phyloP scores from a whole-genome alignment of 2,113 vertebrate species.

The Junco hyemalis region DNA sequence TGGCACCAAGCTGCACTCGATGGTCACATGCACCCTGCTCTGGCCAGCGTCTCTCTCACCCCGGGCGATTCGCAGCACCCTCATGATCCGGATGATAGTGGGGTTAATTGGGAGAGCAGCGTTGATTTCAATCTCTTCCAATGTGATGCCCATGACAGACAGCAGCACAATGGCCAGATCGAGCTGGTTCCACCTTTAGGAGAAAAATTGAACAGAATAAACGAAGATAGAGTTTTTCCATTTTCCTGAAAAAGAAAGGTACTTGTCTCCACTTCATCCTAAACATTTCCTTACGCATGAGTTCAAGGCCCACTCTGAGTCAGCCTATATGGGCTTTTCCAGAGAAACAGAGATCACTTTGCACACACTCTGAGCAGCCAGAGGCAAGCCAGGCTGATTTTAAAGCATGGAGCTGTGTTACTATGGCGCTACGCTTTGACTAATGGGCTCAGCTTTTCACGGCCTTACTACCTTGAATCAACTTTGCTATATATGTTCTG shows the following conservation, averaged over 20 bases:
- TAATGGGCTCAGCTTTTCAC: slow-evolving; percentile 32
- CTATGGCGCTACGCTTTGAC: slow-evolving; percentile 22
- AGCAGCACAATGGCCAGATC: slow-evolving; percentile 95
- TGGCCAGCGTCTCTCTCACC: slow-evolving; percentile 70
- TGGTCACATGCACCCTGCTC: neutral
- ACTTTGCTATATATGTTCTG: neutral
- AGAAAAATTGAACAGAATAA: neutral
- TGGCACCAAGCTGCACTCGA: neutral
- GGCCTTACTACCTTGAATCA: neutral
- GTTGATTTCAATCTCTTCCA: slow-evolving; percentile 98
- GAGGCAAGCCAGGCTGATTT: slow-evolving; percentile 47
- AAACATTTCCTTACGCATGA: neutral
- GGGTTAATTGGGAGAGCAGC: slow-evolving; percentile 96
- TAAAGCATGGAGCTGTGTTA: slow-evolving; percentile 27
- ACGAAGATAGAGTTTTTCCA: neutral
- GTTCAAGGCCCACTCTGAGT: neutral
- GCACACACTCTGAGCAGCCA: slow-evolving; percentile 29
- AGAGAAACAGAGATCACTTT: slow-evolving; percentile 26
- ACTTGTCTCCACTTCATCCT: neutral
- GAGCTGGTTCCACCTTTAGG: slow-evolving; percentile 92
- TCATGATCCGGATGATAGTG: slow-evolving; percentile 98
- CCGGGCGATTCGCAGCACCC: slow-evolving; percentile 92
- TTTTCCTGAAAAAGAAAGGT: neutral
- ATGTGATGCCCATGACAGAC: slow-evolving; percentile 93
- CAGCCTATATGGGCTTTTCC: slow-evolving; percentile 8